These are phyloP conservation scores for Enoplosus armatus DNA, from an alignment of 2,797 vertebrate genomes.

Conservation along the genomic window DNA sequence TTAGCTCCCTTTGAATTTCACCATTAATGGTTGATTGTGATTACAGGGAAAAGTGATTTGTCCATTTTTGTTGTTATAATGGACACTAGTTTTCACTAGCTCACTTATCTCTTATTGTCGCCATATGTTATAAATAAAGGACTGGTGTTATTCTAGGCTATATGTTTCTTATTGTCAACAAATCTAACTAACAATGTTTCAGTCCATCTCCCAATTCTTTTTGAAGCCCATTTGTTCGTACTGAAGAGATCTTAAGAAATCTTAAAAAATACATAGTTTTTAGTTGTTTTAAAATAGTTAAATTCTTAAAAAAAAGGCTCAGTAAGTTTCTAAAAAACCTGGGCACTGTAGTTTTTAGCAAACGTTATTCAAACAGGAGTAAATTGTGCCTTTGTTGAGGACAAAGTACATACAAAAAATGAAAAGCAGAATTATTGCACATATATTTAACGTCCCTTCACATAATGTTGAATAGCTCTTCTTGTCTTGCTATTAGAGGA, in stretches of 20 bases:
- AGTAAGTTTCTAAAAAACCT: background rate
- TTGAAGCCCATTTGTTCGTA: background rate
- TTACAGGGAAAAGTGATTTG: slow-evolving; percentile 3
- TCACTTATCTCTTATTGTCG: background rate
- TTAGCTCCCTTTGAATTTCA: slow-evolving; percentile 34
- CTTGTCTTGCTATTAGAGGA: background rate
- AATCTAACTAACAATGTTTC: background rate
- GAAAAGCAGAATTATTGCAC: background rate
- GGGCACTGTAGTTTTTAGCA: background rate
- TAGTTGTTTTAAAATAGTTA: no score
- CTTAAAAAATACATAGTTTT: background rate
- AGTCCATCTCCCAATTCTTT: background rate
- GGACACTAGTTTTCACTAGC: background rate
- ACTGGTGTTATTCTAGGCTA: background rate
- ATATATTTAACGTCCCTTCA: background rate
- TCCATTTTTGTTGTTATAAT: background rate
- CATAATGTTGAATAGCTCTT: background rate
- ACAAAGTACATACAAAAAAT: no score
- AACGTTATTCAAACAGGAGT: background rate
- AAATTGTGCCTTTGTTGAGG: background rate
- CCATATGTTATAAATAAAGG: background rate
- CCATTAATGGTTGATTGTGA: slow-evolving; percentile 7
- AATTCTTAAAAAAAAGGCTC: background rate
- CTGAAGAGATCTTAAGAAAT: background rate
- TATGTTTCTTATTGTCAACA: slow-evolving; percentile 2